Percentiles rank a stretch among this genome's conserved stretches.
These are phyloP conservation scores for Sinocyclocheilus maitianheensis DNA, from an alignment of 2,113 vertebrate species.

Conservation along the genomic window DNA sequence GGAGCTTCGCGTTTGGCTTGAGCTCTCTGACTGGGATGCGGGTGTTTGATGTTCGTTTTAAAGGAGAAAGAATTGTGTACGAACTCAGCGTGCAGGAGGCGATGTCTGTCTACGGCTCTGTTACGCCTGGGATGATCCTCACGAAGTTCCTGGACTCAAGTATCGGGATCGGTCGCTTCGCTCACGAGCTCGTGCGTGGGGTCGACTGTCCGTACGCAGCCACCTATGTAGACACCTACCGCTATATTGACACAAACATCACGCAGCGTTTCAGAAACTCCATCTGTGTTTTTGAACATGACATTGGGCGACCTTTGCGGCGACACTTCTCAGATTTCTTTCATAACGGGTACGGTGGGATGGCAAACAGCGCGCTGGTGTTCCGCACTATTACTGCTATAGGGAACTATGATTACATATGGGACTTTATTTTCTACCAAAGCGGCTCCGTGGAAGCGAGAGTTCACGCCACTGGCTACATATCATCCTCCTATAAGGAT, in stretches of 20 bases:
- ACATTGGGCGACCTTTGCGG: conserved; percentile 80
- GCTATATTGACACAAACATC: conserved; percentile 69
- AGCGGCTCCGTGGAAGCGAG: conserved; percentile 83
- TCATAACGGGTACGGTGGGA: conserved; percentile 78
- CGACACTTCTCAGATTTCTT: conserved; percentile 83
- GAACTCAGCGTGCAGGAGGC: conserved; percentile 90
- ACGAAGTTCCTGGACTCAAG: conserved; percentile 86
- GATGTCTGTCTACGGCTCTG: conserved; percentile 83
- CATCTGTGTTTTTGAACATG: conserved; percentile 90
- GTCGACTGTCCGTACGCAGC: conserved; percentile 84
- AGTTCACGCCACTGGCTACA: conserved; percentile 85
- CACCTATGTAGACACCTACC: conserved; percentile 74
- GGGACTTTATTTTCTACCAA: conserved; percentile 89
- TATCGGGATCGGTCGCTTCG: conserved; percentile 82
- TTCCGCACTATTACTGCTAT: conserved; percentile 81
- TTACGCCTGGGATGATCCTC: conserved; percentile 79
- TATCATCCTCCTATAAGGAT: conserved; percentile 77
- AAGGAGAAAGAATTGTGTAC: conserved; percentile 80
- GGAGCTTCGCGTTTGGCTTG: conserved; percentile 87
- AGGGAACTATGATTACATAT: conserved; percentile 86
- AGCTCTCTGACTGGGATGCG: conserved; percentile 81
- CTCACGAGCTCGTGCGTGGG: conserved; percentile 81
- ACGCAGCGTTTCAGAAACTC: conserved; percentile 71
- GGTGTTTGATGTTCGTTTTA: conserved; percentile 82
- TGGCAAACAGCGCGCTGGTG: conserved; percentile 83